These are phyloP conservation scores for Toxostoma redivivum DNA, from an alignment of 2,113 vertebrate genomes.

Conservation along the genomic window DNA sequence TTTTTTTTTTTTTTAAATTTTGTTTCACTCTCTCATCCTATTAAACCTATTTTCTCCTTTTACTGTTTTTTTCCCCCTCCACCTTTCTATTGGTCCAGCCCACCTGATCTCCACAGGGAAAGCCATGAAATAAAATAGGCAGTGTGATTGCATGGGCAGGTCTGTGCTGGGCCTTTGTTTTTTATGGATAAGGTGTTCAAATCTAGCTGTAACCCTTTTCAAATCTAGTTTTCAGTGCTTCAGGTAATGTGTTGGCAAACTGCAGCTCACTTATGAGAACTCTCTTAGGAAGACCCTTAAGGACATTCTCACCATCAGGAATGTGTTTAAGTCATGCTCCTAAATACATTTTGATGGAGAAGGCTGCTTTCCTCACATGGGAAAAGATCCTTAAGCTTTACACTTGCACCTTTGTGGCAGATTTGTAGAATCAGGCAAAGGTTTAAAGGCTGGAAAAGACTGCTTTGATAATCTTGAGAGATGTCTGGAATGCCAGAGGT, in stretches of 20 bases:
- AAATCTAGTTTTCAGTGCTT: background rate
- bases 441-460: background rate
- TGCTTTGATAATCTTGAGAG: background rate
- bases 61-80: fast-evolving
- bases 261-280: background rate
- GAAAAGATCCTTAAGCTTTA: background rate
- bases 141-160: background rate
- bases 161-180: background rate
- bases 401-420: background rate
- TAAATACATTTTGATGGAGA: background rate
- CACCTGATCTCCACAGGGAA: background rate
- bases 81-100: background rate
- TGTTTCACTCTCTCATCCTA: background rate
- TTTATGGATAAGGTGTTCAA: background rate
- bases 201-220: background rate
- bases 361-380: background rate
- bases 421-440: background rate
- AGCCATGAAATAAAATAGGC: background rate
- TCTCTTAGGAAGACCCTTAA: background rate
- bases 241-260: background rate
- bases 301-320: background rate
- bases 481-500: background rate
- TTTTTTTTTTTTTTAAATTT: background rate
- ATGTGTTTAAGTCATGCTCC: background rate
- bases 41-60: background rate